Conservation (phyloP, 1,140 invertebrate genomes). For the Belonocnema kinseyi region DNA sequence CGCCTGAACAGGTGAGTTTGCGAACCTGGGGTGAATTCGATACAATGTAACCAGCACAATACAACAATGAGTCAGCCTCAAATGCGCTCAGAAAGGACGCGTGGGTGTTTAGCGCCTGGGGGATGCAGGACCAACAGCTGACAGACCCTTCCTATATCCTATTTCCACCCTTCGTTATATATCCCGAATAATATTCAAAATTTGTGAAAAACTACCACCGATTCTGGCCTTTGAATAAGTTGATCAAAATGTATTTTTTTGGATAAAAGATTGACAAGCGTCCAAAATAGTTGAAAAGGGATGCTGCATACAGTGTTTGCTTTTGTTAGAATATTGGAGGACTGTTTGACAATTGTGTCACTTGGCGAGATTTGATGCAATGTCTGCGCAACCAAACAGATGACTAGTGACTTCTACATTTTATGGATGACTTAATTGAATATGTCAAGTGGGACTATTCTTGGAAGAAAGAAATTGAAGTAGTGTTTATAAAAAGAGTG, state of each 20-base stretch:
- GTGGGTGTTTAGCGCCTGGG: constrained; percentile 25
- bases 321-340: too few species aligned
- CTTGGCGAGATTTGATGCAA: too few species aligned
- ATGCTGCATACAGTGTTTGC: too few species aligned
- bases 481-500: too few species aligned
- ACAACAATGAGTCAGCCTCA: constrained; percentile 7
- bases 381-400: too few species aligned
- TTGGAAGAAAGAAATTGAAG: too few species aligned
- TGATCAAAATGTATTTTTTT: background rate
- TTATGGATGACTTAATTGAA: too few species aligned
- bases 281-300: too few species aligned
- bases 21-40: background rate
- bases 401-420: too few species aligned
- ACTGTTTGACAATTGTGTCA: too few species aligned
- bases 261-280: too few species aligned
- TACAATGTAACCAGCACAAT: constrained; percentile 9
- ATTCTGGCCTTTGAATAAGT: background rate
- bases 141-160: background rate
- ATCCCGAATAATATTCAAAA: background rate
- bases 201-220: background rate
- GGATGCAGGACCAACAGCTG: constrained; percentile 18
- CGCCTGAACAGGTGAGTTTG: constrained; percentile 7
- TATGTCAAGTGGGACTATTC: too few species aligned
- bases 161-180: background rate
- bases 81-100: constrained; percentile 18